Percentiles rank a stretch among this genome's conserved stretches.
phyloP scores from a whole-genome alignment of 2,113 vertebrate genomes.

The Planiliza haematocheilus region DNA sequence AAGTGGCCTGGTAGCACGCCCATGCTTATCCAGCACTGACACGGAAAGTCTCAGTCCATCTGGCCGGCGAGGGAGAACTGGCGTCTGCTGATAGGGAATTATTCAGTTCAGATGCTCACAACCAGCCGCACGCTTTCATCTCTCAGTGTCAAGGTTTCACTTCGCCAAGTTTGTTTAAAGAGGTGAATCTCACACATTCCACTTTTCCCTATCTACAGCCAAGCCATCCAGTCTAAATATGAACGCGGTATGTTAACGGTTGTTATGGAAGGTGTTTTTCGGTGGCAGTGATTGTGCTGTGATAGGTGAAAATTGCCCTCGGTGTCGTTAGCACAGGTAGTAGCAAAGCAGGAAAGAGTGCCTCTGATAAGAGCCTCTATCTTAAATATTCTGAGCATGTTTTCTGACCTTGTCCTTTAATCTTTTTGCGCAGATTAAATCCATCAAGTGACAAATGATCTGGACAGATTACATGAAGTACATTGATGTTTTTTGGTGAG shows the following conservation, averaged over 20 bases:
- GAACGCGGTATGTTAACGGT: not conserved
- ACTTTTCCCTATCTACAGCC: not conserved
- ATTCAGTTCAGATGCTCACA: slow-evolving; percentile 67
- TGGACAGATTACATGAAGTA: too few species aligned
- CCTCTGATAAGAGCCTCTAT: too few species aligned
- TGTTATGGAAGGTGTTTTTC: slow-evolving; percentile 19
- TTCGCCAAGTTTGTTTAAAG: slow-evolving; percentile 12
- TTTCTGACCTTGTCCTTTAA: too few species aligned
- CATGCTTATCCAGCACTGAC: slow-evolving; percentile 53
- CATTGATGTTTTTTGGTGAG: too few species aligned
- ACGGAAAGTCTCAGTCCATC: slow-evolving; percentile 70
- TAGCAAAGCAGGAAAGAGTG: too few species aligned
- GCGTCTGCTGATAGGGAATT: slow-evolving; percentile 50
- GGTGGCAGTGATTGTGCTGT: too few species aligned
- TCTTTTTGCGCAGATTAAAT: too few species aligned
- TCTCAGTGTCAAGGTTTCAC: not conserved
- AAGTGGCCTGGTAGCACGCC: slow-evolving; percentile 53
- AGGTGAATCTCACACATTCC: not conserved
- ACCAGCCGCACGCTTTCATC: slow-evolving; percentile 32
- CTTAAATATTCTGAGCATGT: too few species aligned
- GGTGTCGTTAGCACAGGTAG: too few species aligned
- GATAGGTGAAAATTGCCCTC: too few species aligned
- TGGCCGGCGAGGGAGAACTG: slow-evolving; percentile 55
- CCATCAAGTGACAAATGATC: too few species aligned
- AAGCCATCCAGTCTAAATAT: not conserved